phyloP scores from a whole-genome alignment of 1,140 invertebrate species.

The Dysdera silvatica region DNA sequence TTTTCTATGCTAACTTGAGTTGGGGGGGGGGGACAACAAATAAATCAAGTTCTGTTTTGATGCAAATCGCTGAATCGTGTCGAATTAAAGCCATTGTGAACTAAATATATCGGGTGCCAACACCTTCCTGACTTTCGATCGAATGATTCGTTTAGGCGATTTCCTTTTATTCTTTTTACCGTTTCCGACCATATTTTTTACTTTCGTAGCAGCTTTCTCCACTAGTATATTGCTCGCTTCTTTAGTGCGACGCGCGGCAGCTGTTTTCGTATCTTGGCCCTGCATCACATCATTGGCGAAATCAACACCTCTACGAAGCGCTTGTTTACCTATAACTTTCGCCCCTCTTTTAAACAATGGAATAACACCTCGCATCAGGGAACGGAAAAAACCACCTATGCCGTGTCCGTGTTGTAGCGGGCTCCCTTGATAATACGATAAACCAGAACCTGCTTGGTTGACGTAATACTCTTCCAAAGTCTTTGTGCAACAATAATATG shows the following conservation, averaged over 20 bases:
- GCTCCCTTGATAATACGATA: background rate
- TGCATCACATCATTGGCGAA: background rate
- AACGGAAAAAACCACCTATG: background rate
- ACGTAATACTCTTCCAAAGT: background rate
- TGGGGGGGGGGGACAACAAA: background rate
- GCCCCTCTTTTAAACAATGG: background rate
- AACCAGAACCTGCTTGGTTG: background rate
- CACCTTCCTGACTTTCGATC: background rate
- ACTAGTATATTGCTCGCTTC: background rate
- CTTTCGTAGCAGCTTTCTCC: background rate
- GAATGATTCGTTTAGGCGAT: background rate
- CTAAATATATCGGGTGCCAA: background rate
- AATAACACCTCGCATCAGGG: background rate
- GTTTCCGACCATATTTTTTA: background rate
- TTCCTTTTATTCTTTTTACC: conserved; percentile 5
- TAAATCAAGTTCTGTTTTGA: background rate
- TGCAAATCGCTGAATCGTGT: background rate
- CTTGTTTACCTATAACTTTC: background rate
- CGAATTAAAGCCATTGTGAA: background rate
- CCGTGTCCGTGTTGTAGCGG: background rate
- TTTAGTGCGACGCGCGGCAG: background rate
- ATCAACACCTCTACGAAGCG: background rate
- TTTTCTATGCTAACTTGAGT: no score
- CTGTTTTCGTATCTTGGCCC: background rate
- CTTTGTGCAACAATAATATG: background rate